Percentiles rank a stretch among this genome's conserved stretches.
Conservation (phyloP, 2,113 vertebrate species). For the Melanocharis versteri region DNA sequence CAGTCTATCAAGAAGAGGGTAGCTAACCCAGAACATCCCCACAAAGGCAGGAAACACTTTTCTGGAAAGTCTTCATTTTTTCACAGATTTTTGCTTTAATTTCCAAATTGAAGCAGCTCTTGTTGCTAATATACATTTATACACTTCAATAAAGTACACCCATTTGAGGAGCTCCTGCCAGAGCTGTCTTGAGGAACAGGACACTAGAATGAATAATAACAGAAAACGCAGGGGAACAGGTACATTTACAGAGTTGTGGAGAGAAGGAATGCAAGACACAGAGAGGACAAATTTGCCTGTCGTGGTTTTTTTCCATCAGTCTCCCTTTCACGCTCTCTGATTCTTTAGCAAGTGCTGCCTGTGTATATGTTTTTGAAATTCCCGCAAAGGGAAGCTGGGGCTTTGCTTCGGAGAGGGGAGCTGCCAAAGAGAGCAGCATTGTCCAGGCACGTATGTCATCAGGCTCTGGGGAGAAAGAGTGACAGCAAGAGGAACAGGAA, state of each 20-base stretch:
- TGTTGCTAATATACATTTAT: background rate
- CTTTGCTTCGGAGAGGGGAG: background rate
- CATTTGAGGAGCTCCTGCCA: background rate
- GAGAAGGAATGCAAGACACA: background rate
- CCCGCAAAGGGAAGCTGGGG: background rate
- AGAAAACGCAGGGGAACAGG: background rate
- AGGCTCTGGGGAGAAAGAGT: background rate
- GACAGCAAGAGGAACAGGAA: background rate
- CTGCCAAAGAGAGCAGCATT: background rate
- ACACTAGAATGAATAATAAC: background rate
- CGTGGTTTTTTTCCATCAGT: background rate
- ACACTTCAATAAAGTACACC: background rate
- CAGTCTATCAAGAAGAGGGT: background rate
- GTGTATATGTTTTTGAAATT: background rate
- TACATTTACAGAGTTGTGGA: background rate
- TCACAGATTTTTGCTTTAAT: background rate
- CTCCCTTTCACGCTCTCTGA: background rate
- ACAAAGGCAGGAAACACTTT: background rate
- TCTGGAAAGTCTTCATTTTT: background rate
- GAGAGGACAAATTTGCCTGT: background rate
- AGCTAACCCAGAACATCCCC: background rate
- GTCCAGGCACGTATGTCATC: background rate
- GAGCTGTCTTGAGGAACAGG: background rate
- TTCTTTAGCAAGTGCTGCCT: background rate
- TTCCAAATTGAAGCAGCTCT: background rate